These are phyloP conservation scores for Tenthredo livida DNA, from an alignment of 2,888 invertebrate species.

Conservation along the genomic window DNA sequence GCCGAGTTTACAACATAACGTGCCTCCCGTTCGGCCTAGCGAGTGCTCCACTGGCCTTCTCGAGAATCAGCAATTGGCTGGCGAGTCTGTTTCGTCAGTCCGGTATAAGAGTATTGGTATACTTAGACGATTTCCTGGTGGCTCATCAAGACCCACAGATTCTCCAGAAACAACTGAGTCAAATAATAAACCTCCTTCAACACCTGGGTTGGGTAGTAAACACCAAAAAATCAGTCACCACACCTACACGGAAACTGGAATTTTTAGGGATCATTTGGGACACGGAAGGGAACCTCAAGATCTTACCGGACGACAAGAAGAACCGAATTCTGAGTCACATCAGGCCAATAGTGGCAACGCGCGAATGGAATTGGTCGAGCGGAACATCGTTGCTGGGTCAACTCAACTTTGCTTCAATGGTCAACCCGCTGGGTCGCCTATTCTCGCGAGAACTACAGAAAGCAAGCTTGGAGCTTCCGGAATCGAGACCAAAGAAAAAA, in stretches of 20 bases:
- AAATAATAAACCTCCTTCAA: not conserved
- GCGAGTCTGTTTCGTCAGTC: conserved; percentile 57
- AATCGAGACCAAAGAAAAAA: not conserved
- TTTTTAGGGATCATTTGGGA: conserved; percentile 46
- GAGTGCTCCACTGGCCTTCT: conserved; percentile 62
- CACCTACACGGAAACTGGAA: conserved; percentile 21
- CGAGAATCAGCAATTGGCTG: conserved; percentile 62
- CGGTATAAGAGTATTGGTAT: conserved; percentile 63
- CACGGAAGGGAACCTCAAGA: conserved; percentile 16
- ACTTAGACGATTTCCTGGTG: conserved; percentile 64
- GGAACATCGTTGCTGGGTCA: not conserved
- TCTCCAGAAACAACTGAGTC: not conserved
- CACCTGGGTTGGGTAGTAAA: conserved; percentile 46
- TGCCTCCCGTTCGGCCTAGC: conserved; percentile 64
- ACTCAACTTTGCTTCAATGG: conserved; percentile 24
- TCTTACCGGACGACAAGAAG: conserved; percentile 7
- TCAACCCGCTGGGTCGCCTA: conserved; percentile 49
- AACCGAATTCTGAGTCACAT: not conserved
- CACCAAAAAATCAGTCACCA: conserved; percentile 37
- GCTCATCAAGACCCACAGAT: conserved; percentile 50
- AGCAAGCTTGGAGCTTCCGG: conserved; percentile 4
- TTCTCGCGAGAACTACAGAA: conserved; percentile 46
- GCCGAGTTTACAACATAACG: conserved; percentile 12
- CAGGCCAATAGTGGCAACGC: not conserved
- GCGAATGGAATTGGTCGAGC: not conserved